A percentile compares a stretch with the other conserved stretches of the same genome.
Conservation (phyloP, 2,113 vertebrate species). For the Rhinoptilus africanus region DNA sequence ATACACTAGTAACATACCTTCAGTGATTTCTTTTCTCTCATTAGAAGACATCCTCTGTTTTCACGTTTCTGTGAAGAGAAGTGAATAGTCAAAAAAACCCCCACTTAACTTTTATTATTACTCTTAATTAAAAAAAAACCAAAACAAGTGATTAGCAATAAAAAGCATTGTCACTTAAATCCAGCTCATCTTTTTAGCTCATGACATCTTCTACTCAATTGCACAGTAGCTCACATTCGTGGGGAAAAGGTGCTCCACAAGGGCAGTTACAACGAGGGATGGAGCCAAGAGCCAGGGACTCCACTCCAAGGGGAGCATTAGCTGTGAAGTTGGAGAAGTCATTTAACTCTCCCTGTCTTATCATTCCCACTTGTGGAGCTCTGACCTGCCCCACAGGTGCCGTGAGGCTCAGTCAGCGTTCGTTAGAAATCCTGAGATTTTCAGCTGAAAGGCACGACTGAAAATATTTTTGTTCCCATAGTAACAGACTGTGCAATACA, state of each 20-base stretch:
- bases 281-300: neutral
- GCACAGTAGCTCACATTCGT: neutral
- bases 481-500: slow-evolving; percentile 18
- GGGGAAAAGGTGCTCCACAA: neutral
- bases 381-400: slow-evolving; percentile 9
- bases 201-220: neutral
- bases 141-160: neutral
- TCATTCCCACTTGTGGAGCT: neutral
- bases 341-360: neutral
- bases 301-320: neutral
- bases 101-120: neutral
- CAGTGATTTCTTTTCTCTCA: neutral
- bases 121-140: neutral
- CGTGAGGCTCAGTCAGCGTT: neutral
- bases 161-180: neutral
- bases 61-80: neutral
- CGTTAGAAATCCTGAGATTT: neutral
- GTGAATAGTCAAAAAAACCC: neutral
- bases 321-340: neutral
- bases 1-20: neutral
- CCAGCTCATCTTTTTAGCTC: neutral
- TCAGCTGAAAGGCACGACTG: slow-evolving; percentile 16
- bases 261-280: too few relatives aligned
- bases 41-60: neutral
- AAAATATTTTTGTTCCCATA: slow-evolving; percentile 55